Percentiles rank a stretch among this genome's conserved stretches.
These are phyloP conservation scores for Rhingia campestris DNA, from an alignment of 2,888 invertebrate genomes.

Conservation along the genomic window DNA sequence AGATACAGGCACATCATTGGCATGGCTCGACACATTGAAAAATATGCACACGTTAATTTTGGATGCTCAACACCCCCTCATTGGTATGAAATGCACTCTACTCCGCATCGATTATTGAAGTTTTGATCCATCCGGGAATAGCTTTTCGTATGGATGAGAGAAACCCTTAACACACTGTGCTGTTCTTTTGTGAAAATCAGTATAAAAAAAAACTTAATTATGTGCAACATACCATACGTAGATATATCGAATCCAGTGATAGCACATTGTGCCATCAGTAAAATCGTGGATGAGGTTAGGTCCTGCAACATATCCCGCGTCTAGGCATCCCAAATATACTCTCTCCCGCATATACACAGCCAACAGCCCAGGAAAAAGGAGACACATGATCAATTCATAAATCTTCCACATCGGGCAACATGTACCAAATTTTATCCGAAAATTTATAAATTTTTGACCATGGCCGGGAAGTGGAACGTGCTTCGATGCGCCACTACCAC, in stretches of 20 bases:
- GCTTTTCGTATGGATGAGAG: conserved; percentile 1
- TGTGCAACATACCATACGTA: conserved; percentile 35
- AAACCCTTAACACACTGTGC: conserved; percentile 9
- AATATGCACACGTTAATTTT: conserved; percentile 41
- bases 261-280: conserved; percentile 31
- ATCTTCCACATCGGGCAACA: conserved; percentile 75
- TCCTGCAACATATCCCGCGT: conserved; percentile 9
- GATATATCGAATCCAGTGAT: conserved; percentile 33
- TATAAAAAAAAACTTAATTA: conserved; percentile 49
- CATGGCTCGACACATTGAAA: conserved; percentile 28
- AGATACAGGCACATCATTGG: conserved; percentile 26
- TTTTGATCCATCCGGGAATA: conserved; percentile 63
- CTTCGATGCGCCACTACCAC: conserved; percentile 51
- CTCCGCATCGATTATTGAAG: conserved; percentile 69
- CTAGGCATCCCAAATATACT: conserved; percentile 31
- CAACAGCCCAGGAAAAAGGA: conserved; percentile 41
- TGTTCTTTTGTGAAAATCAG: conserved; percentile 10
- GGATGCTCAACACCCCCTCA: conserved; percentile 37
- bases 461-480: conserved; percentile 57
- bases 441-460: conserved; percentile 73
- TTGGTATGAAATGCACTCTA: conserved; percentile 32
- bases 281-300: conserved; percentile 26
- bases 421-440: conserved; percentile 71
- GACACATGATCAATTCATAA: conserved; percentile 75
- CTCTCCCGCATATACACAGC: conserved; percentile 22